Evolutionary conservation across 2,113 vertebrate species (phyloP).

Genomic region (Dromaius novaehollandiae): DNA sequence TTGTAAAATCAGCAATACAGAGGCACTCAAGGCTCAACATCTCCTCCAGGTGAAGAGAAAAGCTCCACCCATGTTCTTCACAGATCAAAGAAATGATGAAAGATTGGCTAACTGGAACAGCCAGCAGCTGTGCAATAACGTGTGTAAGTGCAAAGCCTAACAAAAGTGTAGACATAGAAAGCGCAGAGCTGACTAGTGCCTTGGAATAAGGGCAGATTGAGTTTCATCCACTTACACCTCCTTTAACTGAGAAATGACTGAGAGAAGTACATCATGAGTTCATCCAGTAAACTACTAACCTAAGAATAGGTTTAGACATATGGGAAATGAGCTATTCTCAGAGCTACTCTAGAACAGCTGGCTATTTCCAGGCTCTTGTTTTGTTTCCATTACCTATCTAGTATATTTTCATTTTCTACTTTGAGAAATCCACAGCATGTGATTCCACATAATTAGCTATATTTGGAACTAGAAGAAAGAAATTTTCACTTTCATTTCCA

Average conservation of each 20-base stretch:
- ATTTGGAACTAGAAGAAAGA: not conserved
- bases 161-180: not conserved
- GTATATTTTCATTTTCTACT: not conserved
- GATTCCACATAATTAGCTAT: not conserved
- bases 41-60: not conserved
- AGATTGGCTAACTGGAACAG: not conserved
- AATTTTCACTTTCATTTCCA: not conserved
- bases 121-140: not conserved
- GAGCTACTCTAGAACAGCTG: not conserved
- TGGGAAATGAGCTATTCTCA: not conserved
- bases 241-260: fast-evolving
- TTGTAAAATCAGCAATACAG: not conserved
- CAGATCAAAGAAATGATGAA: not conserved
- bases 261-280: not conserved
- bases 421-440: not conserved
- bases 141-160: not conserved
- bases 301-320: slow-evolving; percentile 2
- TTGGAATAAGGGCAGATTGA: not conserved
- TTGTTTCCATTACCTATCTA: not conserved
- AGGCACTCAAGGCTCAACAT: not conserved
- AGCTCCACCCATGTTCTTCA: not conserved
- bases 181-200: not conserved
- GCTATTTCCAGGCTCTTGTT: not conserved
- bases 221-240: not conserved
- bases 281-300: not conserved